phyloP scores from a whole-genome alignment of 2,113 vertebrate genomes.

The Gadus macrocephalus region DNA sequence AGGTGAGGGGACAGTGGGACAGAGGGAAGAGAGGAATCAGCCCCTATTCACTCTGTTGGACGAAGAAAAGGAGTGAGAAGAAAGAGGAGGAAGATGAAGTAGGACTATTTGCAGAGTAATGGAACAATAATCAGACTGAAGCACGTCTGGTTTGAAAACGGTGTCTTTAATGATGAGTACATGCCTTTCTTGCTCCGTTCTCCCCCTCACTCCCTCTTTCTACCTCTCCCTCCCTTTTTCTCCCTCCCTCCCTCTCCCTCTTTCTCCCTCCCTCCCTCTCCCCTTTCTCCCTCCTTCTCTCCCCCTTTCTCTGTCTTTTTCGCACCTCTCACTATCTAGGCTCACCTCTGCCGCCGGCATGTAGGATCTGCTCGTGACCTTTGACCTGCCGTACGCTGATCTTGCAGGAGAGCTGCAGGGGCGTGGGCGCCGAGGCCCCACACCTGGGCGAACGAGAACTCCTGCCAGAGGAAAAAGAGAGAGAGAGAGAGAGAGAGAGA shows the following conservation, averaged over 20 bases:
- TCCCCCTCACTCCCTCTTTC: neutral
- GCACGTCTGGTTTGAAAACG: no score
- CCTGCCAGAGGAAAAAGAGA: slow-evolving; percentile 66
- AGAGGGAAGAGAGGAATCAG: slow-evolving; percentile 84
- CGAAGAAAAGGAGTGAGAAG: no score
- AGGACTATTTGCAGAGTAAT: neutral
- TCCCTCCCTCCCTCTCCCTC: no score
- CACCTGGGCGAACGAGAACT: slow-evolving; percentile 92
- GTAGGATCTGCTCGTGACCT: slow-evolving; percentile 93
- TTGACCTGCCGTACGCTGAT: slow-evolving; percentile 91
- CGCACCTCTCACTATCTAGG: neutral
- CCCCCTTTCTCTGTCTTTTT: no score
- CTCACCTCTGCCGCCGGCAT: slow-evolving; percentile 88
- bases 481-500: neutral
- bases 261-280: no score
- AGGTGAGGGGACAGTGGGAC: slow-evolving; percentile 84
- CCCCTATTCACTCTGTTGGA: slow-evolving; percentile 79
- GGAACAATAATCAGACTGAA: no score
- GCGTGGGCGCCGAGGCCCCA: slow-evolving; percentile 83
- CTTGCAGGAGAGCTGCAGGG: slow-evolving; percentile 91
- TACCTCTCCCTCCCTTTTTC: slow-evolving; percentile 3
- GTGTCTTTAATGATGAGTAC: neutral
- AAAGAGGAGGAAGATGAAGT: neutral
- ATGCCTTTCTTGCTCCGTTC: no score
- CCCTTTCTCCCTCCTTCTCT: no score